Evolutionary conservation across 2,113 vertebrate species (phyloP), one percentile per base, ranked within the genome.

Genomic region (Empidonax traillii): DNA sequence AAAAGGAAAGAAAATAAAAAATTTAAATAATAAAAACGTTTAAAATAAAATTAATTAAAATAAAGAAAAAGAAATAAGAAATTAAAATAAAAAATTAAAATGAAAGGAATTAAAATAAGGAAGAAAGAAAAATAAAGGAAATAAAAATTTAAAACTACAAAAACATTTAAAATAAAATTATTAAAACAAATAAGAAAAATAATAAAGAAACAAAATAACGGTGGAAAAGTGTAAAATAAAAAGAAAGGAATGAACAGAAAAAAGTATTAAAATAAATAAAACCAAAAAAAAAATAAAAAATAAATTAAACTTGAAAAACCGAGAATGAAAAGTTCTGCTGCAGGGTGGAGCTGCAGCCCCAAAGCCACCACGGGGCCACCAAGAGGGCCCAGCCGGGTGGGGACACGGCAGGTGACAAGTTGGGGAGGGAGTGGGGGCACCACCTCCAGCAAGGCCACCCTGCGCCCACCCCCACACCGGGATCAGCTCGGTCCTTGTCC

Each of bases 351-450:
- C 3, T 3, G 12, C 15, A 1, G 6, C 59, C 30, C 72, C 6
- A 1, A 53, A 61, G 25, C 58, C 72, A 21, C n/a, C 6, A 1
- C 0, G 0, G 31, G 13, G 37, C 61, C 22, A 2, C 39, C 23
- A 6, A 25, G 52, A 31, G 13, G 39, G 17, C 41, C 47, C 41
- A 43, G 31, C 8, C 11, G 4, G 7, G 30, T 0, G 6, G 39
- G 51, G 65, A 77, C 58, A 14, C 1, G 0, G 51, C 37, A 19
- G 43, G 71, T 19, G 56, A 31, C 63, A 27, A 8, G 24, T 4
- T 2, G 28, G 43, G 44, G 9, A 12, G 18, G 44, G 44, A 18
- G 18, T 43, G 41, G 41, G 8, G 31, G 10, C 71, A 14, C 66
- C 71, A 14, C 66, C 59, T 12, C 24, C 76, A 25, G 44, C 33